Conservation (phyloP, 2,113 vertebrate species). For the Narcine bancroftii region DNA sequence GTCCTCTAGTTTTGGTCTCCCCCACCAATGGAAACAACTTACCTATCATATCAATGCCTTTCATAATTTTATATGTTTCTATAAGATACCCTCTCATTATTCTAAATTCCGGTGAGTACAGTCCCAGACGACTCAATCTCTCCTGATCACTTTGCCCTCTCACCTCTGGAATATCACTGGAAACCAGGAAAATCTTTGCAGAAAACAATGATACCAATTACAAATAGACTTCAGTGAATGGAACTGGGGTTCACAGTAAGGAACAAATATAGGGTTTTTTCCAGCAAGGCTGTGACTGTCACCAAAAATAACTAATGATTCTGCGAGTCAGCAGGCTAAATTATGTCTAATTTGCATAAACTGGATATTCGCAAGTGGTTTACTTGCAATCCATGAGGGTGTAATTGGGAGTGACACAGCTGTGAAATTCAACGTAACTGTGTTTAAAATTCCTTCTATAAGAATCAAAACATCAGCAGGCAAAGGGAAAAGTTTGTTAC, state of each 20-base stretch:
- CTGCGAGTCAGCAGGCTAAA: neutral
- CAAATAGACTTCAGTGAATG: neutral
- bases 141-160: too few species aligned
- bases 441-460: neutral
- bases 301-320: neutral
- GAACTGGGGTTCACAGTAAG: neutral
- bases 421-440: neutral
- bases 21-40: too few species aligned
- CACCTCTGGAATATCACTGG: neutral
- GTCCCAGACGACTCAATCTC: too few species aligned
- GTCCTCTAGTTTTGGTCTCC: too few species aligned
- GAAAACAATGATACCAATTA: neutral
- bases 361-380: neutral
- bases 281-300: neutral
- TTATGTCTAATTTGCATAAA: neutral
- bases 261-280: neutral
- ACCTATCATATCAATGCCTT: too few species aligned
- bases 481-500: neutral
- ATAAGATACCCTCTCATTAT: too few species aligned
- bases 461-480: neutral
- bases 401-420: neutral
- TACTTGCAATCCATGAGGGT: neutral
- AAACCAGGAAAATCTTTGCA: conserved; percentile 3
- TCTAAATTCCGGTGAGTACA: too few species aligned
- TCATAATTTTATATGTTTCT: too few species aligned